A percentile compares a stretch with the other conserved stretches of the same genome.
Conservation (phyloP, 2,888 invertebrate species). For the Leptinotarsa haldemani region DNA sequence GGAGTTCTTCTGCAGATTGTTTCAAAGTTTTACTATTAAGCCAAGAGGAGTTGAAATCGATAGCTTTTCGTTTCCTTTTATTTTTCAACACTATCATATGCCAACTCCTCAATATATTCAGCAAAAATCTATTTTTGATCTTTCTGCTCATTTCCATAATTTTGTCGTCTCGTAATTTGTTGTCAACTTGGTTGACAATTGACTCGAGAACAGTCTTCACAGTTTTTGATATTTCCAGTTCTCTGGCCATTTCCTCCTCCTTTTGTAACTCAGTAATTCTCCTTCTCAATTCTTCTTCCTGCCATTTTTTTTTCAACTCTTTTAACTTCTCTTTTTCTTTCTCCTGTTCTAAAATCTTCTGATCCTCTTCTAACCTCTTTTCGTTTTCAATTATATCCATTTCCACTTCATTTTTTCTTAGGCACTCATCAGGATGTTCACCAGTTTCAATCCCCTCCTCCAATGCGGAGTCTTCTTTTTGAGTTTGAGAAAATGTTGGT, state of each 20-base stretch:
- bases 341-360: constrained; percentile 38
- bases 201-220: constrained; percentile 59
- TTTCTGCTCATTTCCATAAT: constrained; percentile 62
- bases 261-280: constrained; percentile 39
- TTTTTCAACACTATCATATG: constrained; percentile 61
- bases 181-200: constrained; percentile 61
- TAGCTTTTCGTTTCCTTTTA: constrained; percentile 67
- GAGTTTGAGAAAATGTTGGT: not conserved
- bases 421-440: not conserved
- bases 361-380: constrained; percentile 44
- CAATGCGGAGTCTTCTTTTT: not conserved
- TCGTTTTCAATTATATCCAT: constrained; percentile 29
- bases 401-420: constrained; percentile 9
- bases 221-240: constrained; percentile 53
- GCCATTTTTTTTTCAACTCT: constrained; percentile 41
- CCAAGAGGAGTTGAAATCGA: constrained; percentile 71
- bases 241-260: constrained; percentile 48
- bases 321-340: constrained; percentile 44
- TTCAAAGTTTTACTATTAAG: constrained; percentile 63
- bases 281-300: constrained; percentile 45
- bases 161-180: constrained; percentile 59
- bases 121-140: constrained; percentile 59
- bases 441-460: not conserved
- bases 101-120: constrained; percentile 67
- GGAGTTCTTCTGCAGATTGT: constrained; percentile 65